These are phyloP conservation scores for Acleris holmiana DNA, from an alignment of 2,888 invertebrate genomes.

Conservation along the genomic window DNA sequence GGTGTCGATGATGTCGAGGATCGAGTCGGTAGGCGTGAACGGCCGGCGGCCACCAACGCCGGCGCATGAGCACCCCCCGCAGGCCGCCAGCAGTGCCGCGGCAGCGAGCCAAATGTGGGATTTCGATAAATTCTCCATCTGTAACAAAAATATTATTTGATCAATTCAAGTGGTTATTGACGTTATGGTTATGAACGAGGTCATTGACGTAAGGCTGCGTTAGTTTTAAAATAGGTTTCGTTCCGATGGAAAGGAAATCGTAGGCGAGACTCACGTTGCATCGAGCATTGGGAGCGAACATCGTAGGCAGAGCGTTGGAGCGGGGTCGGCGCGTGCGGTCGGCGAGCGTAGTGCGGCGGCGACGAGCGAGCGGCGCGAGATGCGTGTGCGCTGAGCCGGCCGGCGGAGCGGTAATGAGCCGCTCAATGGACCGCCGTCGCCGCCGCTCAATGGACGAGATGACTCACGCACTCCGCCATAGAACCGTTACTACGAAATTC, in stretches of 20 bases:
- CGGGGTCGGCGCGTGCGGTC: conserved; percentile 51
- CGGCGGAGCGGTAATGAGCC: conserved; percentile 81
- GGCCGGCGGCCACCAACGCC: conserved; percentile 71
- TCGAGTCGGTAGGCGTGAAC: conserved; percentile 81
- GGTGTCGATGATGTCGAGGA: conserved; percentile 86
- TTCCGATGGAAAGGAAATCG: conserved; percentile 65
- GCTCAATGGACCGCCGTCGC: conserved; percentile 70
- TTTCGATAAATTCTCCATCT: conserved; percentile 77
- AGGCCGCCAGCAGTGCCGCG: conserved; percentile 68
- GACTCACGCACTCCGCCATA: conserved; percentile 79
- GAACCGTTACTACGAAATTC: conserved; percentile 67
- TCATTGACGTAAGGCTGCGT: conserved; percentile 48
- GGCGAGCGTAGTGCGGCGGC: conserved; percentile 39
- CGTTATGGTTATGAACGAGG: conserved; percentile 22
- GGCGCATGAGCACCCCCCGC: conserved; percentile 65
- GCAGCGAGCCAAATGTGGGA: conserved; percentile 72
- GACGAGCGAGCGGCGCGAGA: conserved; percentile 73
- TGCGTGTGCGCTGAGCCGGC: conserved; percentile 82
- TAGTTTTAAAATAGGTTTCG: conserved; percentile 46
- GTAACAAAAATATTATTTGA: conserved; percentile 56
- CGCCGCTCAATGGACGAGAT: conserved; percentile 70
- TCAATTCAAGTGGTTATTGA: conserved; percentile 39
- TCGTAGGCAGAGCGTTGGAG: conserved; percentile 70
- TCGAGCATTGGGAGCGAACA: conserved; percentile 71
- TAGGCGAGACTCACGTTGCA: conserved; percentile 77